These are phyloP conservation scores for Ditylenchus weischeri DNA, from an alignment of 2,888 invertebrate species.

Conservation along the genomic window DNA sequence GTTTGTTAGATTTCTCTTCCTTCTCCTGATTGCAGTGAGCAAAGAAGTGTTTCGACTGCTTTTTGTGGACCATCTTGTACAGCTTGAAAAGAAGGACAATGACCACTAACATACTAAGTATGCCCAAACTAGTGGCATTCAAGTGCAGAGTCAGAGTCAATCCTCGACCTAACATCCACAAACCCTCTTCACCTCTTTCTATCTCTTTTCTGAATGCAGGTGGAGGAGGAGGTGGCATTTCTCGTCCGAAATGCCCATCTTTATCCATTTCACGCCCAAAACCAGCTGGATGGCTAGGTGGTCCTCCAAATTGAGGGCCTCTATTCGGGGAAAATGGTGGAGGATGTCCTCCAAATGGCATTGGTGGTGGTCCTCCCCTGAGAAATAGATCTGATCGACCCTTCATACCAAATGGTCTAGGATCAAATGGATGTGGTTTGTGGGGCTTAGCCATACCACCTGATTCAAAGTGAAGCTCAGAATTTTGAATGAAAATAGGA, in stretches of 20 bases:
- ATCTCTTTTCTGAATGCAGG: background rate
- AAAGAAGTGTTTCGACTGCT: background rate
- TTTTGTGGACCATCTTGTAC: constrained; percentile 7
- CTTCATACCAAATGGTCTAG: too few species aligned
- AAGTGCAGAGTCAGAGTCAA: constrained; percentile 1
- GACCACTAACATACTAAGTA: background rate
- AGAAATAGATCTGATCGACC: too few species aligned
- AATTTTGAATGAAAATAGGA: too few species aligned
- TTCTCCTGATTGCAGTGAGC: too few species aligned
- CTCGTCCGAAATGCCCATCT: background rate
- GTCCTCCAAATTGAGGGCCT: too few species aligned
- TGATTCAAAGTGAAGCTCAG: too few species aligned
- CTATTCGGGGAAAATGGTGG: too few species aligned
- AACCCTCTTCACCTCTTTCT: too few species aligned
- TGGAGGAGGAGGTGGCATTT: background rate
- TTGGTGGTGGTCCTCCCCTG: too few species aligned
- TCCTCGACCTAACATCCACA: background rate
- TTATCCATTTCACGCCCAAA: background rate
- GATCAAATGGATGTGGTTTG: too few species aligned
- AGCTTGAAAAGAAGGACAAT: background rate
- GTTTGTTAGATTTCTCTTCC: background rate
- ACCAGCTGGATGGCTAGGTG: background rate
- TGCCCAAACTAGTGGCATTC: background rate
- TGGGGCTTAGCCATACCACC: too few species aligned
- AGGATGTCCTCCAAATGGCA: too few species aligned